Evolutionary conservation across 2,888 invertebrate genomes (phyloP).

Genomic region (Rhogogaster chlorosoma): DNA sequence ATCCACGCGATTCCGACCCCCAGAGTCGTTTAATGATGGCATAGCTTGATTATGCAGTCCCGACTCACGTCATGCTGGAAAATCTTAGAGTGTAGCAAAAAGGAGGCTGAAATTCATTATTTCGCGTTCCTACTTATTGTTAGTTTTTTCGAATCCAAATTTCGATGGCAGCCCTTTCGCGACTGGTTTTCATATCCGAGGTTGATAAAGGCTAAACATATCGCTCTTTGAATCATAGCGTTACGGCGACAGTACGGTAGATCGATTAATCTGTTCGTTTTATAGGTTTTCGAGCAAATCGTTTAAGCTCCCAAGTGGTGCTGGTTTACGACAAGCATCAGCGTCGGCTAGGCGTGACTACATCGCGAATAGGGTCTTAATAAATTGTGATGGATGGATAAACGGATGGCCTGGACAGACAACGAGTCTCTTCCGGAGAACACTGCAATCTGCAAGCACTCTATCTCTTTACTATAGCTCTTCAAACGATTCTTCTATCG

Average conservation of each 20-base stretch:
- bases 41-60: conserved; percentile 59
- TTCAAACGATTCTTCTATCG: conserved; percentile 64
- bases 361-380: conserved; percentile 60
- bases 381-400: conserved; percentile 70
- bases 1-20: conserved; percentile 66
- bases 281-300: conserved; percentile 18
- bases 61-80: conserved; percentile 28
- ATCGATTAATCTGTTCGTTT: not conserved
- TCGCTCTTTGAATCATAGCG: not conserved
- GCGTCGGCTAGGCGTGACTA: not conserved
- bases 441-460: conserved; percentile 61
- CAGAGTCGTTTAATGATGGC: conserved; percentile 68
- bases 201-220: not conserved
- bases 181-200: not conserved
- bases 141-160: not conserved
- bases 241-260: not conserved
- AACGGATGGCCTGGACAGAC: conserved; percentile 58
- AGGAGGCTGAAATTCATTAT: not conserved
- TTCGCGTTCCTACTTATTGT: not conserved
- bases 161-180: not conserved
- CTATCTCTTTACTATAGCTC: not conserved
- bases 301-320: not conserved
- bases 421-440: conserved; percentile 75
- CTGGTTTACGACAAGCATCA: not conserved
- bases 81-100: not conserved